These are phyloP conservation scores for Nemapogon koenigi DNA, from an alignment of 2,888 invertebrate species.

Conservation along the genomic window DNA sequence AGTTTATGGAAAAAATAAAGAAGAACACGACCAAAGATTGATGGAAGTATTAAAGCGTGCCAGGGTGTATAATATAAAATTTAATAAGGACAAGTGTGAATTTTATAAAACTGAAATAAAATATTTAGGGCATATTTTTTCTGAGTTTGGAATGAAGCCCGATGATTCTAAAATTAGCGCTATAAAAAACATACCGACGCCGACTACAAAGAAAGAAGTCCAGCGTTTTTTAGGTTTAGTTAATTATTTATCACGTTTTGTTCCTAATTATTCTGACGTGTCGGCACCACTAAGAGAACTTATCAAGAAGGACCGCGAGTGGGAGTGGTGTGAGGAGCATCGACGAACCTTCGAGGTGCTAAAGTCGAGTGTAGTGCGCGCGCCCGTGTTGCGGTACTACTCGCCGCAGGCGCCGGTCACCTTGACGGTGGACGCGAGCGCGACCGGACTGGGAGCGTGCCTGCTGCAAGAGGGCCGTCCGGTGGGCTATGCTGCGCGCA, in stretches of 20 bases:
- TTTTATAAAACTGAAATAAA: too few relatives aligned
- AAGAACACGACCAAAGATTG: conserved; percentile 14
- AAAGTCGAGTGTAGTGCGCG: conserved; percentile 2
- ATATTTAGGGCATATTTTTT: too few relatives aligned
- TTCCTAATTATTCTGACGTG: conserved; percentile 9
- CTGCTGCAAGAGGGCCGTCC: conserved; percentile 13
- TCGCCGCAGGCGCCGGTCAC: conserved; percentile 9
- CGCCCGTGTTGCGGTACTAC: conserved; percentile 13
- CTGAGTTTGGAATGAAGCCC: too few relatives aligned
- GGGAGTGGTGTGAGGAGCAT: conserved; percentile 9
- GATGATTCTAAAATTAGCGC: too few relatives aligned
- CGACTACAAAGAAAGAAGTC: too few relatives aligned
- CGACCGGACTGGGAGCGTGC: conserved; percentile 12
- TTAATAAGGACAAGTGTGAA: conserved; percentile 3
- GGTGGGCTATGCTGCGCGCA: conserved; percentile 13
- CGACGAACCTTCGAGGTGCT: conserved; percentile 7
- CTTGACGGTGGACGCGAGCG: conserved; percentile 14
- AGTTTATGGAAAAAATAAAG: conserved; percentile 9
- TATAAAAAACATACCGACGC: too few relatives aligned
- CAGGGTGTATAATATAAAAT: conserved; percentile 7
- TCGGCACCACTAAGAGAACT: conserved; percentile 9
- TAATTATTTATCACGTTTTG: conserved; percentile 12
- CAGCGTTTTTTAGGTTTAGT: too few relatives aligned
- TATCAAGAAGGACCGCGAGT: conserved; percentile 10
- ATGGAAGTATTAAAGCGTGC: conserved; percentile 7